Percentiles rank a stretch among this genome's conserved stretches.
These are phyloP conservation scores for Dipodomys stephensi DNA, from an alignment of 2,113 vertebrate genomes.

Conservation along the genomic window DNA sequence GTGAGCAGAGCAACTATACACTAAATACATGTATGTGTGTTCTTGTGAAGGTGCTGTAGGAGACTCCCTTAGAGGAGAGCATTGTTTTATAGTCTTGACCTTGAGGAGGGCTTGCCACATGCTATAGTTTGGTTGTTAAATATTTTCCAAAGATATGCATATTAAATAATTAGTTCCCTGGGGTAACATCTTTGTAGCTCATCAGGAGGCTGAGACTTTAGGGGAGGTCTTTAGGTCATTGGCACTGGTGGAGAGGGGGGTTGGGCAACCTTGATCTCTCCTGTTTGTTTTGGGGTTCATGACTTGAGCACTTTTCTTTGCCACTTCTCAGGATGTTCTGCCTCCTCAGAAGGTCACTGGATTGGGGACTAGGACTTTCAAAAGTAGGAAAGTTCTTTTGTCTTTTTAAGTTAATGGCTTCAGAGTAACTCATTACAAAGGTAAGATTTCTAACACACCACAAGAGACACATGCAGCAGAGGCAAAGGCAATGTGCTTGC, in stretches of 20 bases:
- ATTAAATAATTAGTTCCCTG: neutral
- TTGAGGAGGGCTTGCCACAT: neutral
- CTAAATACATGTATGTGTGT: neutral
- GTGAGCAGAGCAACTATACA: neutral
- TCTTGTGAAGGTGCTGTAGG: neutral
- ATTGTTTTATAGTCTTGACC: neutral
- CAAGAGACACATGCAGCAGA: too few species aligned
- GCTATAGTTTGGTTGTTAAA: neutral
- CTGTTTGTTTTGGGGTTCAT: neutral
- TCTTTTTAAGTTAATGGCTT: too few species aligned
- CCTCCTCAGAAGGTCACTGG: too few species aligned
- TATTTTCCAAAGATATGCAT: neutral
- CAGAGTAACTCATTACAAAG: too few species aligned
- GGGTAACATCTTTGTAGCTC: neutral
- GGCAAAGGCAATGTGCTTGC: too few species aligned
- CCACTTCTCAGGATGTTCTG: accelerated
- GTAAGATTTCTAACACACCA: too few species aligned
- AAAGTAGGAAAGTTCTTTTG: too few species aligned
- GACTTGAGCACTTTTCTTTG: neutral
- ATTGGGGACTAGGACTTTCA: too few species aligned
- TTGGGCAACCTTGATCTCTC: neutral
- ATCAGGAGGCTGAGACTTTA: neutral
- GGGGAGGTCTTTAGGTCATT: neutral
- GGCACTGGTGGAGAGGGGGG: too few species aligned
- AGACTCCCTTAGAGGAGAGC: neutral